Evolutionary conservation across 2,797 vertebrate species (phyloP).

Genomic region (Poecilia wingei): DNA sequence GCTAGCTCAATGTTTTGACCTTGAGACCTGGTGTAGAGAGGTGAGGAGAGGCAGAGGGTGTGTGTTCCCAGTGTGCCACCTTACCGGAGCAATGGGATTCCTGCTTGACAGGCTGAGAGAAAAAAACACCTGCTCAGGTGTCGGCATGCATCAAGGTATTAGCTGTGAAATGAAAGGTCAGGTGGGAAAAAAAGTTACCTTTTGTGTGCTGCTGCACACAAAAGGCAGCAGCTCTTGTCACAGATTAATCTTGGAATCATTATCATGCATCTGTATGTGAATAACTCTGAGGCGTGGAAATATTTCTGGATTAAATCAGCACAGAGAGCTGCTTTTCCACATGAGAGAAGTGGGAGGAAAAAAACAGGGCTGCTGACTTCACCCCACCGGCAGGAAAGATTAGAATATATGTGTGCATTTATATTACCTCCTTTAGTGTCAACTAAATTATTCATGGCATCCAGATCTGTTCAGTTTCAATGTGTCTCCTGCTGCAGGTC

Average conservation of each 20-base stretch:
- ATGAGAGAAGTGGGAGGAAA: conserved; percentile 34
- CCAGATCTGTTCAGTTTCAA: conserved; percentile 77
- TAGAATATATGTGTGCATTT: conserved; percentile 87
- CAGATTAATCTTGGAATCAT: conserved; percentile 80
- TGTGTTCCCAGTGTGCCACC: conserved; percentile 33
- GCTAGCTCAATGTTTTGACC: conserved; percentile 7
- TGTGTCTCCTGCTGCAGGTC: conserved; percentile 68
- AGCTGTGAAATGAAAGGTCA: conserved; percentile 72
- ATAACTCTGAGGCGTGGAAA: conserved; percentile 73
- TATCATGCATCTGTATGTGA: conserved; percentile 77
- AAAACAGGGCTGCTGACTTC: conserved; percentile 47
- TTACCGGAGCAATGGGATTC: conserved; percentile 41
- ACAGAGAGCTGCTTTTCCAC: conserved; percentile 53
- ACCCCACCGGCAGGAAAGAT: conserved; percentile 70
- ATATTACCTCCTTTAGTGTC: conserved; percentile 85
- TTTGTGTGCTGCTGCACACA: conserved; percentile 1
- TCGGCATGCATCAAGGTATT: conserved; percentile 55
- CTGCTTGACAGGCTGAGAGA: conserved; percentile 44
- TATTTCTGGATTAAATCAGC: conserved; percentile 79
- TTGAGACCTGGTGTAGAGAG: background rate
- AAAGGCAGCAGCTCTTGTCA: conserved; percentile 39
- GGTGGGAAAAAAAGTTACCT: conserved; percentile 39
- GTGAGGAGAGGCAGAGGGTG: conserved; percentile 37
- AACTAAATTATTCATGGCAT: conserved; percentile 85
- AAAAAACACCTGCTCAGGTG: conserved; percentile 35